Base-by-base conservation (phyloP, 2,797 vertebrate species). In the Epinephelus malabaricus region DNA sequence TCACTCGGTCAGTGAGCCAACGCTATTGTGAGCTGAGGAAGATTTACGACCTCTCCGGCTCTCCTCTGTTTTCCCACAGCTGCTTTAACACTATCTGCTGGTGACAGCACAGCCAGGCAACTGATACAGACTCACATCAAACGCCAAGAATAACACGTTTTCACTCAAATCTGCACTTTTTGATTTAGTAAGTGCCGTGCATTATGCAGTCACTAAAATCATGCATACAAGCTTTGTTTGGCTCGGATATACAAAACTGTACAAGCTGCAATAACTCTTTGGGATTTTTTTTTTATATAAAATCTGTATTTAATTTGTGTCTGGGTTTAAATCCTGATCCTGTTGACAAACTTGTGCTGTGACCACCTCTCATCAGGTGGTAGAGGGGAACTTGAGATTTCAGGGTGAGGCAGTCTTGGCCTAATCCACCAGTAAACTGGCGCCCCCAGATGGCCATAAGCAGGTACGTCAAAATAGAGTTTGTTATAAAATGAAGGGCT, bases 41-140 rank as follows among this genome's bases (percentile, higher is more conserved):
- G 90, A 92, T 89, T 89, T 91, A 93, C 53, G 64, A 90, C 84
- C 82, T 73, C 58, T 74, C 21, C 59, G 18, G 61, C 84, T 92
- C 87, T 88, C 85, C 83, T 87, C 83, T 78, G 69, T 69, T 70
- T 71, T 63, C 82, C 81, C 71, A 79, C 86, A 92, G 90, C 92
- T 94, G 92, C 79, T 80, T 72, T 63, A 58, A 79, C 82, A 78
- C 69, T 40, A 70, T 79, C 55, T 68, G 76, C 76, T 56, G 71
- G 53, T 72, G 86, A 75, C 75, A 77, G 25, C 54, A 6, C 15
- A 55, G 23, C 62, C 73, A 53, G 34, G 50, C 27, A 54, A 66
- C 71, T 54, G 76, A 83, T 54, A 59, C 67, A 73, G 38, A 43
- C 59, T 65, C 61, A 21, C 9, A 56, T 18, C 56, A 72, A 30